Percentiles rank a stretch among this genome's conserved stretches.
Evolutionary conservation across 2,113 vertebrate species (phyloP).

Genomic region (Gadus macrocephalus): DNA sequence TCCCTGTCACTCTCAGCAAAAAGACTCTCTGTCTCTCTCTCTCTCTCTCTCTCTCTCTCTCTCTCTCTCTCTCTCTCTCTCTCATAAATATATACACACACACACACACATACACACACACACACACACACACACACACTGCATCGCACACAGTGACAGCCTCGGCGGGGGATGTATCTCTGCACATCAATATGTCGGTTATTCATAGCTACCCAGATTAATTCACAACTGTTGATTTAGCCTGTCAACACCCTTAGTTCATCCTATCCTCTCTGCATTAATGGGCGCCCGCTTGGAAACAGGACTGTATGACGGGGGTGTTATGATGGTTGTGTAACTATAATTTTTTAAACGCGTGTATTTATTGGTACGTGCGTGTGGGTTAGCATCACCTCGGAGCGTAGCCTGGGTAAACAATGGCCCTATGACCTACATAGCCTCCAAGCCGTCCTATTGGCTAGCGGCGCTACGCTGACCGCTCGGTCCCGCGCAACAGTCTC

Average conservation of each 20-base stretch:
- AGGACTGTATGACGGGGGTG: too few species aligned
- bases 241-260: too few species aligned
- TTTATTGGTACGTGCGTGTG: neutral
- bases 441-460: conserved; percentile 51
- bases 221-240: too few species aligned
- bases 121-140: conserved; percentile 11
- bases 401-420: neutral
- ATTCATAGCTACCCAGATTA: neutral
- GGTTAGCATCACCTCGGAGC: conserved; percentile 12
- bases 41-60: conserved; percentile 44
- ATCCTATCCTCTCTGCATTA: too few species aligned
- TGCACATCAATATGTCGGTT: conserved; percentile 15
- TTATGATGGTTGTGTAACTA: too few species aligned
- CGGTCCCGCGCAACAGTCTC: conserved; percentile 62
- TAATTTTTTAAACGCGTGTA: neutral
- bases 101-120: conserved; percentile 20
- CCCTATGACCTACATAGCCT: conserved; percentile 62
- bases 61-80: neutral
- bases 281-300: too few species aligned
- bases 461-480: conserved; percentile 28
- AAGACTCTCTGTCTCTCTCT: conserved; percentile 30
- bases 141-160: conserved; percentile 32
- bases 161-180: conserved; percentile 21
- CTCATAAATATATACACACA: conserved; percentile 10
- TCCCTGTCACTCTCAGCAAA: conserved; percentile 55